Conservation (phyloP, 2,113 vertebrate species). For the Cygnus buccinator region DNA sequence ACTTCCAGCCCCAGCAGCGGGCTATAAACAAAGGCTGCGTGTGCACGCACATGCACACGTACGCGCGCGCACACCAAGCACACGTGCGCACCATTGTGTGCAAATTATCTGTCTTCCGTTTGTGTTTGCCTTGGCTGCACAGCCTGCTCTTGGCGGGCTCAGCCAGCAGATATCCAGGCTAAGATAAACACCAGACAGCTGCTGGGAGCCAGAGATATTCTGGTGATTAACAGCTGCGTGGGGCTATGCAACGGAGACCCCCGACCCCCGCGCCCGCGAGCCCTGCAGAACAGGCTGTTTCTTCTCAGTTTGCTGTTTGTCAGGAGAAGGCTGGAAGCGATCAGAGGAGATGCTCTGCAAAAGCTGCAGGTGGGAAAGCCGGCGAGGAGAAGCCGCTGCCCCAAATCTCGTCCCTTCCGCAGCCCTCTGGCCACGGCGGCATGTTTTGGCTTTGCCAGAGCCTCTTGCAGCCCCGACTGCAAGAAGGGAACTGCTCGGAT, state of each 20-base stretch:
- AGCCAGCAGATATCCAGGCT: conserved; percentile 58
- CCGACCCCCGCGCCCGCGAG: background rate
- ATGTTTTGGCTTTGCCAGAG: background rate
- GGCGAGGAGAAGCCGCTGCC: background rate
- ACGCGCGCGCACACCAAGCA: too few species aligned
- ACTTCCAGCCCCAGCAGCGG: fast-evolving
- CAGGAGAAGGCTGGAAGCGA: background rate
- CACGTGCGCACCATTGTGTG: background rate
- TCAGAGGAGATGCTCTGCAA: background rate
- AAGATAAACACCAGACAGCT: conserved; percentile 68
- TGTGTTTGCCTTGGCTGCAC: conserved; percentile 71
- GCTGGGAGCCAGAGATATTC: conserved; percentile 62
- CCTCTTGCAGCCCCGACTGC: background rate
- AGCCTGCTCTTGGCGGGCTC: conserved; percentile 22
- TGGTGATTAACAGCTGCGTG: conserved; percentile 68
- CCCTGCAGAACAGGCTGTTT: conserved; percentile 23
- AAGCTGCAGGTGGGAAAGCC: background rate
- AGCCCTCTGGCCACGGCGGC: background rate
- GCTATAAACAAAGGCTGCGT: fast-evolving
- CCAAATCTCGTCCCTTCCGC: background rate
- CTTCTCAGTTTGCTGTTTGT: background rate
- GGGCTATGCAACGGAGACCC: background rate
- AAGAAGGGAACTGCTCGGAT: fast-evolving
- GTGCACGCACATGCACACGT: fast-evolving
- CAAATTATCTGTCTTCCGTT: background rate